Base-by-base conservation (phyloP, 2,888 invertebrate genomes). In the Calliopum simillimum region DNA sequence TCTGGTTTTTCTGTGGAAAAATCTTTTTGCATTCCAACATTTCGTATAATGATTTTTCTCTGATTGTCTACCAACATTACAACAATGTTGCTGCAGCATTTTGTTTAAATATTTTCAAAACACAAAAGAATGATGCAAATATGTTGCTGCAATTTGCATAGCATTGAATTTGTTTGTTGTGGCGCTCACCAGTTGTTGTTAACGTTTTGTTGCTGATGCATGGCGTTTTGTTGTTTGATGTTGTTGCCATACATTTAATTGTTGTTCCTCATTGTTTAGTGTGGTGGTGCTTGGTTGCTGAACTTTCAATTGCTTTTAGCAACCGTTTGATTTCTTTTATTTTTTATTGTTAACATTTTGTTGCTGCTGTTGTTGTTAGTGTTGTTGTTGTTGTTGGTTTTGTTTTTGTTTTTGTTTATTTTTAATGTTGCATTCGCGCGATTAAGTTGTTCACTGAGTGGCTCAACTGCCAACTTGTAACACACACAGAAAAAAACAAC, bases 381-480 rank as follows among this genome's bases (percentile, higher is more conserved):
- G 23, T 16, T 43, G 25, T 21, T 62, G 33, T 16, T 25, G 53
- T 14, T 62, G 8, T 16, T 14, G 44, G n/a, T n/a, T n/a, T 21
- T 62, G 33, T 16, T 25, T 43, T 14, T 62, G 8, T 16, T 14
- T 23, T 16, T 33, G 51, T 68, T 61, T 19, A 23, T 16, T 61
- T 12, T 44, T 55, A n/a, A 25, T 44, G 41, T 16, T 33, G n/a
- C 23, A 33, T 16, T 58, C 19, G 49, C 55, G 62, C 61, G 46
- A 70, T 70, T 67, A 67, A 67, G 66, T 62, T 66, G 66, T 67
- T 66, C 70, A 66, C 47, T 62, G 64, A 59, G 65, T 65, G 43
- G 67, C 51, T 51, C 13, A 23, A 21, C 13, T 16, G 12, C 25
- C 33, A 64, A 13, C 33, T 23, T 16, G 25, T 14, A 23, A 49